Evolutionary conservation across 2,888 invertebrate genomes (phyloP).

Genomic region (Elegia similella): DNA sequence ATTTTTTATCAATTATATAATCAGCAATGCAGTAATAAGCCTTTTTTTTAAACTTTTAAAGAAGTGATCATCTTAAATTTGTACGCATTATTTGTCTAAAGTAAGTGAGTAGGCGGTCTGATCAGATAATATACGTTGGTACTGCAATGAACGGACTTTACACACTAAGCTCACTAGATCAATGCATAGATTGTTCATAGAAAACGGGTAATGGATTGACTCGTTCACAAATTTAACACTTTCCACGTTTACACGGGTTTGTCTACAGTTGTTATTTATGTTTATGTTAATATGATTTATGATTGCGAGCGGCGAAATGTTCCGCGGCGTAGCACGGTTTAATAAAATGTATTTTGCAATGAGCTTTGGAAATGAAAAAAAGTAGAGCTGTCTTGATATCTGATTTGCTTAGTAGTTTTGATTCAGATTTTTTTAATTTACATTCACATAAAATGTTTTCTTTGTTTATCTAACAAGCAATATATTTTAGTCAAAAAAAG

Average conservation of each 20-base stretch:
- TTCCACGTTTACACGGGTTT: not conserved
- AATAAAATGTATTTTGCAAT: not conserved
- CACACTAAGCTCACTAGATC: not conserved
- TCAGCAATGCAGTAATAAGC: too few species aligned
- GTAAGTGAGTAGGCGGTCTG: too few species aligned
- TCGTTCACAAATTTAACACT: constrained; percentile 13
- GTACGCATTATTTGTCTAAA: too few species aligned
- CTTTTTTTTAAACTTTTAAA: too few species aligned
- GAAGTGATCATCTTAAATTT: too few species aligned
- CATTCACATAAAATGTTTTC: too few species aligned
- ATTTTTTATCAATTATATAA: too few species aligned
- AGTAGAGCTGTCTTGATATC: too few species aligned
- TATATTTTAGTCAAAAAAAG: too few species aligned
- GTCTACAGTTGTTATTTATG: constrained; percentile 9
- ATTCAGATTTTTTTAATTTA: too few species aligned
- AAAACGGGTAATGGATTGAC: constrained; percentile 9
- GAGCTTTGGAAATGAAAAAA: not conserved
- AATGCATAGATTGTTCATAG: constrained; percentile 3
- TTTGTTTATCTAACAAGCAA: too few species aligned
- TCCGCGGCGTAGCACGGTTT: not conserved
- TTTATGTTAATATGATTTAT: constrained; percentile 1
- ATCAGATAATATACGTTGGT: not conserved
- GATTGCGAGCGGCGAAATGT: not conserved
- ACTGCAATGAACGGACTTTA: not conserved
- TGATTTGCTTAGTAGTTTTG: too few species aligned